Evolutionary conservation across 2,797 vertebrate species (phyloP).

Genomic region (Myripristis jacobus): DNA sequence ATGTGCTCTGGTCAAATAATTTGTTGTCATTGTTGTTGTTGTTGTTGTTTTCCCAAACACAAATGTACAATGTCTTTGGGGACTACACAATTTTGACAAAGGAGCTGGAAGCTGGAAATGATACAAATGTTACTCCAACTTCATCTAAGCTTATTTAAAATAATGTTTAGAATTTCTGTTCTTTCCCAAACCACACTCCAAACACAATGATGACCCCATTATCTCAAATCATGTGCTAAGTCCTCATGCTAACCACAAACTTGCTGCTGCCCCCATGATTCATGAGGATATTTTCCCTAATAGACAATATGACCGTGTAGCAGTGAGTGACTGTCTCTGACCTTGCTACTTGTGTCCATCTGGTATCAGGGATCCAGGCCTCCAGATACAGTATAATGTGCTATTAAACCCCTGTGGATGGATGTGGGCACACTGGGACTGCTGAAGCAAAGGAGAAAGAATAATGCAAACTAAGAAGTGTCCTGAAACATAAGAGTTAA

Average conservation of each 20-base stretch:
- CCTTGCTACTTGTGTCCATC: slow-evolving; percentile 25
- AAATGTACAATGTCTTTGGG: no score
- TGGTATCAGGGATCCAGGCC: slow-evolving; percentile 77
- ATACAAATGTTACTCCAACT: no score
- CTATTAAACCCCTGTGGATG: slow-evolving; percentile 86
- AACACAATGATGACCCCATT: neutral
- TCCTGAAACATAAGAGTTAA: slow-evolving; percentile 87
- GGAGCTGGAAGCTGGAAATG: no score
- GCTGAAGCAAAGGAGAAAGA: slow-evolving; percentile 81
- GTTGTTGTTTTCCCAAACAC: no score
- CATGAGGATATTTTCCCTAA: neutral
- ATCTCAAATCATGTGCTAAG: neutral
- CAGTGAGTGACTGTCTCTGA: slow-evolving; percentile 21
- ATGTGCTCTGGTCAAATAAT: no score
- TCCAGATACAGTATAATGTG: slow-evolving; percentile 81
- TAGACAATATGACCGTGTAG: neutral
- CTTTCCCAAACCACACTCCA: neutral
- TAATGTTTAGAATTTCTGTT: neutral
- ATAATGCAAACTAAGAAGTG: slow-evolving; percentile 86
- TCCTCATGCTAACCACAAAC: neutral
- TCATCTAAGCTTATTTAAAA: no score
- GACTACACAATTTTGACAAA: no score
- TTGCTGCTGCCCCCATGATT: neutral
- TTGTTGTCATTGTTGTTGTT: no score
- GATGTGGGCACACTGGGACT: slow-evolving; percentile 76